Percentiles rank a stretch among this genome's conserved stretches.
Evolutionary conservation across 2,113 vertebrate species (phyloP).

Genomic region (Coracopsis vasa): DNA sequence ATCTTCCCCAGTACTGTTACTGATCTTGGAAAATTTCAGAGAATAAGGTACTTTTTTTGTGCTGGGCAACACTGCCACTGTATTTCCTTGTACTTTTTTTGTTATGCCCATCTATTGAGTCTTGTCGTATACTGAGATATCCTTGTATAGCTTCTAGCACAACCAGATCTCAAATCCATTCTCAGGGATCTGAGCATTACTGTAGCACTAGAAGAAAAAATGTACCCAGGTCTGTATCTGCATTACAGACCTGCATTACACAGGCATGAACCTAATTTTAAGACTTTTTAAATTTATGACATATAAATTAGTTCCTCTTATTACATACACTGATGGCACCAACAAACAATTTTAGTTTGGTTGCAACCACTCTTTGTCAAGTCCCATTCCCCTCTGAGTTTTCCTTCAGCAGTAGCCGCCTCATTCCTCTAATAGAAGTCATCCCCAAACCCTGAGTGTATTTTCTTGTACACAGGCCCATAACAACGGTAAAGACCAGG

Average conservation of each 20-base stretch:
- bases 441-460: neutral
- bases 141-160: neutral
- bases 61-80: neutral
- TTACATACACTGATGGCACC: neutral
- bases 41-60: neutral
- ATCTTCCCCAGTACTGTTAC: neutral
- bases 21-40: neutral
- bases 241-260: accelerated
- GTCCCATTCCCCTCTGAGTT: neutral
- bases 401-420: neutral
- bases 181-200: neutral
- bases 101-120: neutral
- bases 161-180: neutral
- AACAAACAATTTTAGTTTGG: neutral
- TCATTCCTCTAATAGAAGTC: neutral
- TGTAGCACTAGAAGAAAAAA: neutral
- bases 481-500: neutral
- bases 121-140: neutral
- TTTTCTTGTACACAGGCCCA: neutral
- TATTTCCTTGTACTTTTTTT: neutral
- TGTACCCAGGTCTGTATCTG: neutral
- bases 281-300: neutral
- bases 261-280: neutral
- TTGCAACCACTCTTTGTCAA: neutral
- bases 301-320: neutral